Conservation (phyloP, 2,797 vertebrate genomes). For the Aratinga solstitialis region DNA sequence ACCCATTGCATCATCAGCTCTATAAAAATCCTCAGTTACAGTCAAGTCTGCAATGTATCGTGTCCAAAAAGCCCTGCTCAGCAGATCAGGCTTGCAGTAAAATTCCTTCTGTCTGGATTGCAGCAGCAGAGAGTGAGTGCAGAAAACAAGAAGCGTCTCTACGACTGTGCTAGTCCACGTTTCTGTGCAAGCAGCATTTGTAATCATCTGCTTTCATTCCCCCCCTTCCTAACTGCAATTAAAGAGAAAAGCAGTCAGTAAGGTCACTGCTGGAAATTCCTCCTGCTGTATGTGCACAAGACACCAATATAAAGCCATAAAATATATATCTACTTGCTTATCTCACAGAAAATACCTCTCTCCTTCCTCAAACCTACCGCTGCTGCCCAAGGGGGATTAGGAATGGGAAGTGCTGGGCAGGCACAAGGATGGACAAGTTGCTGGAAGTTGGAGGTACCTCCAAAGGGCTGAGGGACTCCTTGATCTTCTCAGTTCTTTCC, state of each 20-base stretch:
- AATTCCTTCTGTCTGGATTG: background rate
- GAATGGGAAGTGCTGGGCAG: background rate
- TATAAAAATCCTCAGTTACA: background rate
- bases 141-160: background rate
- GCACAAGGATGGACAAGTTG: background rate
- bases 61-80: background rate
- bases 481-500: background rate
- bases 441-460: background rate
- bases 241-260: background rate
- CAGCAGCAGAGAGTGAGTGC: background rate
- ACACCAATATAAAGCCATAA: conserved; percentile 12
- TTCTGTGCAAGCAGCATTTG: background rate
- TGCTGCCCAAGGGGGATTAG: background rate
- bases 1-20: background rate
- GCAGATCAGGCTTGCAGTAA: background rate
- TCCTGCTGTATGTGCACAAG: background rate
- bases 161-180: rapidly evolving
- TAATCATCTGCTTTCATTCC: background rate
- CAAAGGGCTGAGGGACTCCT: rapidly evolving
- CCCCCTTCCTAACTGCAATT: background rate
- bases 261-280: background rate
- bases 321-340: background rate
- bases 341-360: background rate
- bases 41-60: background rate
- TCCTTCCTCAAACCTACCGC: background rate